These are phyloP conservation scores for Oriolus oriolus DNA, from an alignment of 2,113 vertebrate genomes.

Conservation along the genomic window DNA sequence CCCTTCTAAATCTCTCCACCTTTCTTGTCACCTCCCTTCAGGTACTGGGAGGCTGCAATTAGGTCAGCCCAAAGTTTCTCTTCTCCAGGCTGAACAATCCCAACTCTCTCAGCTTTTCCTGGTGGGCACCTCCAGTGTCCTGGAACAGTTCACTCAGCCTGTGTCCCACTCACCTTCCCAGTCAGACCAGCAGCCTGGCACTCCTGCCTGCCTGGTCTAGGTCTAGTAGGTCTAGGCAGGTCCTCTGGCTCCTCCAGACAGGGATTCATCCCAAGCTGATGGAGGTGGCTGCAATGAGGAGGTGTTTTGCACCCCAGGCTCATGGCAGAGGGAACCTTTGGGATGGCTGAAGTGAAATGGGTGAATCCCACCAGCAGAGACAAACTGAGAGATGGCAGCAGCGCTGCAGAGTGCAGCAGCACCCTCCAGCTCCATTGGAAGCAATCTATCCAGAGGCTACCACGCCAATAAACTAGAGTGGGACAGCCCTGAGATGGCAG, in stretches of 20 bases:
- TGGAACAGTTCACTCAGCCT: not conserved
- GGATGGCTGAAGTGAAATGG: not conserved
- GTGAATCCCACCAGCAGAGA: not conserved
- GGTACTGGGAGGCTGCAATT: not conserved
- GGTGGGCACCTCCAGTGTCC: not conserved
- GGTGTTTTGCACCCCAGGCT: not conserved
- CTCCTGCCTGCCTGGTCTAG: not conserved
- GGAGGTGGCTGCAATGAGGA: not conserved
- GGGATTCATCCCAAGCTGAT: not conserved
- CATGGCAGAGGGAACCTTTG: not conserved
- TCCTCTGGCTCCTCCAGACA: not conserved
- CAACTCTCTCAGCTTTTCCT: not conserved
- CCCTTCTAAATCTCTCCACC: not conserved
- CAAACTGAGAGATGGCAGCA: not conserved
- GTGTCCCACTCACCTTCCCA: not conserved
- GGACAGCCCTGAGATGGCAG: not conserved
- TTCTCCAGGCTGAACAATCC: not conserved
- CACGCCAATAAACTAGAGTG: fast-evolving
- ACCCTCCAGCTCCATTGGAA: not conserved
- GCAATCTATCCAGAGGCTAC: not conserved
- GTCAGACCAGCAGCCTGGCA: not conserved
- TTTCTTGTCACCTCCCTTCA: not conserved
- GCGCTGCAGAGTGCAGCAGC: not conserved
- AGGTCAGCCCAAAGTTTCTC: not conserved
- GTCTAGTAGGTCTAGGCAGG: too few relatives aligned